These are phyloP conservation scores for Palythoa grandis DNA, from an alignment of 92 coral and sea anemone species.

Conservation along the genomic window DNA sequence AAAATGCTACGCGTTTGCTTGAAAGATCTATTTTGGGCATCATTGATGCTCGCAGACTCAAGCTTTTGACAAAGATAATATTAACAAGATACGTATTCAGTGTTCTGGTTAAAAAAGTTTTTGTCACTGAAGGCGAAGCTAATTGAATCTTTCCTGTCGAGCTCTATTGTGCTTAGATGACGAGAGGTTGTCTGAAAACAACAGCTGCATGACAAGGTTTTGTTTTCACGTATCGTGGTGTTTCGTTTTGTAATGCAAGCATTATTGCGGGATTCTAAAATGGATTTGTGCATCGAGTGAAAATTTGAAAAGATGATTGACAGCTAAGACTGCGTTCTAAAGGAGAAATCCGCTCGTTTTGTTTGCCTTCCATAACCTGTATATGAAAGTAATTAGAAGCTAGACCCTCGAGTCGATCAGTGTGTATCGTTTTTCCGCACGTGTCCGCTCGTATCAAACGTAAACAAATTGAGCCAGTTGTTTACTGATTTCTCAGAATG, in stretches of 20 bases:
- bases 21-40: neutral
- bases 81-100: conserved; percentile 40
- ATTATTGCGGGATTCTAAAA: conserved; percentile 40
- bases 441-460: conserved; percentile 27
- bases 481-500: conserved; percentile 31
- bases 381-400: conserved; percentile 34
- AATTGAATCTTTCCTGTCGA: conserved; percentile 52
- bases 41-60: neutral
- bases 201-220: conserved; percentile 46
- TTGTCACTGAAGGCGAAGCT: conserved; percentile 36
- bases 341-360: conserved; percentile 42
- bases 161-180: conserved; percentile 38
- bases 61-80: conserved; percentile 31
- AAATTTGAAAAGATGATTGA: conserved; percentile 46
- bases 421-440: conserved; percentile 33
- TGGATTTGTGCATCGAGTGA: conserved; percentile 20
- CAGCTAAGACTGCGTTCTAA: conserved; percentile 27
- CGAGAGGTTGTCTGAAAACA: conserved; percentile 35
- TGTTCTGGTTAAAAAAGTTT: conserved; percentile 33
- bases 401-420: conserved; percentile 1
- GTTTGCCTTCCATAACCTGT: conserved; percentile 41
- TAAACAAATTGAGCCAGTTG: conserved; percentile 29
- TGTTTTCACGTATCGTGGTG: conserved; percentile 37
- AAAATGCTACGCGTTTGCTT: conserved; percentile 7
- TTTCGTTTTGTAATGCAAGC: conserved; percentile 44